Base-by-base conservation (phyloP, 2,113 vertebrate genomes). In the Rousettus leschenaultii region DNA sequence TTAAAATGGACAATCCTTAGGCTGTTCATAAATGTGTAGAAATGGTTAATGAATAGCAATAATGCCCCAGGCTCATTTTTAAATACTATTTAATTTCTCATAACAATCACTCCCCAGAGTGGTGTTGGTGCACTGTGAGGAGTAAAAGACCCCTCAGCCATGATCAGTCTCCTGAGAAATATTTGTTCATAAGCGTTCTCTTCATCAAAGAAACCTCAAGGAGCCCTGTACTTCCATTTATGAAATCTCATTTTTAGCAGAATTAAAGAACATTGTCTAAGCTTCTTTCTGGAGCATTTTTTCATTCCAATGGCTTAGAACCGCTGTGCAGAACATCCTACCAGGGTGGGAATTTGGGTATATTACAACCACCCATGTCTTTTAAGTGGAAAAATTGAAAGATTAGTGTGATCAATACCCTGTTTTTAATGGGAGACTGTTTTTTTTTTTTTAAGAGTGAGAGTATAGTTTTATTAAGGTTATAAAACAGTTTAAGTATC, bases 11-110 rank as follows among this genome's bases (percentile, higher is more conserved):
- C 65, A 99, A 99, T 48, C 99, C 98, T 12, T 99, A 99, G 80
- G 98, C 98, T 86, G 98, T 99, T 98, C 98, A 99, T 92, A 99
- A 99, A 95, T 99, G 99, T 24, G 99, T 98, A 63, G 99, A 99
- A 98, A 99, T 71, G 92, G 40, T 45, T 61, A 86, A 91, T 70
- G 21, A 85, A 66, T 61, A 48, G 24, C 63, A 66, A 91, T 79
- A 93, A 40, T 59, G 45, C 8, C 43, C 18, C 7, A 40, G 40
- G 30, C 24, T 66, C 71, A 48, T 87, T 38, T 82, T 51, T 57
- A 84, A 94, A 77, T 48, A 88, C 71, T 16, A 7, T 95, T 59
- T 84, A 35, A 59, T 51, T 86, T 96, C 43, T 93, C 73, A 21
- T 18, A 55, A 18, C 1, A n/a, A 7, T 78, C 40, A 43, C 40